These are phyloP conservation scores for Dryas iulia DNA, from an alignment of 1,140 invertebrate genomes.

Conservation along the genomic window DNA sequence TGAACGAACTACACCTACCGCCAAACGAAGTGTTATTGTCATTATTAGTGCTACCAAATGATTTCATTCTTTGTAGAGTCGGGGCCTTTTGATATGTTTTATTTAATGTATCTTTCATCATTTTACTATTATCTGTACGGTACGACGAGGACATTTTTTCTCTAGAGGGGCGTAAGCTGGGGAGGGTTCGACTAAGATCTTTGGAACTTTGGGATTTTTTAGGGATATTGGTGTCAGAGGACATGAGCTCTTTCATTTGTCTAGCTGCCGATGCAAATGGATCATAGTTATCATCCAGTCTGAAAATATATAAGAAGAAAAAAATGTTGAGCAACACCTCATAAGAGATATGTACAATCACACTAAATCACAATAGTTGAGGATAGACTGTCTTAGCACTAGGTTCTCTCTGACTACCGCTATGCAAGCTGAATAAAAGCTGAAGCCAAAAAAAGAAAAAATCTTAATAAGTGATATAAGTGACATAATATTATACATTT, in stretches of 20 bases:
- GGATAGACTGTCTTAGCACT: no score
- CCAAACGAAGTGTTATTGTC: slow-evolving; percentile 62
- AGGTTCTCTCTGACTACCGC: no score
- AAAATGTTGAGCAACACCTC: no score
- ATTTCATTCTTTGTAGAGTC: slow-evolving; percentile 76
- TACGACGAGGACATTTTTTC: slow-evolving; percentile 49
- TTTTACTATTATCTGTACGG: slow-evolving; percentile 62
- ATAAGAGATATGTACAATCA: no score
- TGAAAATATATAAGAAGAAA: slow-evolving; percentile 6
- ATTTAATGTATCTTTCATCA: slow-evolving; percentile 73
- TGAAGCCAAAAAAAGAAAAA: no score
- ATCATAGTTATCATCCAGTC: slow-evolving; percentile 28
- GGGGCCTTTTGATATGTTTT: slow-evolving; percentile 77
- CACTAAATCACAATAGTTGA: no score
- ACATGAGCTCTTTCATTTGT: slow-evolving; percentile 79
- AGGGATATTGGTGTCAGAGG: slow-evolving; percentile 74
- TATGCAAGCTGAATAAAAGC: no score
- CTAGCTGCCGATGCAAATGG: slow-evolving; percentile 76
- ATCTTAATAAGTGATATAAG: background rate
- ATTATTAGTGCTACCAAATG: slow-evolving; percentile 72
- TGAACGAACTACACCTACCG: slow-evolving; percentile 72
- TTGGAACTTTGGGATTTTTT: slow-evolving; percentile 66
- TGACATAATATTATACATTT: no score
- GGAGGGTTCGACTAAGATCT: slow-evolving; percentile 68
- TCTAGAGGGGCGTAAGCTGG: slow-evolving; percentile 57